Evolutionary conservation across 2,888 invertebrate species (phyloP), one percentile per base, ranked within the genome.

Genomic region (Quadroppia sp.): DNA sequence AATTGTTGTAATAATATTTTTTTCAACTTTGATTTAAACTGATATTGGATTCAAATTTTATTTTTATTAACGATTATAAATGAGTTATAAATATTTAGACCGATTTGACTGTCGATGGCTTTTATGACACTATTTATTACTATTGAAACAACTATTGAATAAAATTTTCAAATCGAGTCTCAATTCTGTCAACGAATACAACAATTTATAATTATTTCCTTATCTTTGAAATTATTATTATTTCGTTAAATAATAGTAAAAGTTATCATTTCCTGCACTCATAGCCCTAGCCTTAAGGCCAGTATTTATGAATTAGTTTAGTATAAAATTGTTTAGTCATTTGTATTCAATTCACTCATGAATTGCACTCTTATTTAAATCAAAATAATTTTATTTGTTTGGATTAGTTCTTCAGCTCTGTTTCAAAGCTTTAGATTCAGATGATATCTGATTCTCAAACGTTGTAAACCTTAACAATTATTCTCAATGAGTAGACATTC

Each of bases 221-320:
- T 53, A 28, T 9, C 23, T 23, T 20, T 53, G 23, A 13, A 23
- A 20, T 15, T 53, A 23, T 50, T n/a, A n/a, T n/a, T 36, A 11
- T 36, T 36, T 36, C 36, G 15, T 17, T 28, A 15, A 53, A 28
- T 53, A 53, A 53, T 53, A 53, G 53, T 13, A 20, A 53, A 53
- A 53, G 53, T 53, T 53, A 53, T 53, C 53, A 28, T 53, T 53
- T 53, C 53, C 53, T 53, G 53, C 28, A 53, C 28, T 53, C 28
- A 23, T 20, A 53, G 25, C n/a, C 23, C 28, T 9, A 23, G 53
- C 25, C 28, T 53, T 53, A 9, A 25, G 23, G 28, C 53, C 23
- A 20, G 9, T 53, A 53, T 23, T 28, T 53, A 20, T 53, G 13
- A 28, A 23, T 53, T 3, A 20, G 23, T 53, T 25, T 23, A 25